phyloP scores from a whole-genome alignment of 2,888 invertebrate species.

The Epirrita christyi region DNA sequence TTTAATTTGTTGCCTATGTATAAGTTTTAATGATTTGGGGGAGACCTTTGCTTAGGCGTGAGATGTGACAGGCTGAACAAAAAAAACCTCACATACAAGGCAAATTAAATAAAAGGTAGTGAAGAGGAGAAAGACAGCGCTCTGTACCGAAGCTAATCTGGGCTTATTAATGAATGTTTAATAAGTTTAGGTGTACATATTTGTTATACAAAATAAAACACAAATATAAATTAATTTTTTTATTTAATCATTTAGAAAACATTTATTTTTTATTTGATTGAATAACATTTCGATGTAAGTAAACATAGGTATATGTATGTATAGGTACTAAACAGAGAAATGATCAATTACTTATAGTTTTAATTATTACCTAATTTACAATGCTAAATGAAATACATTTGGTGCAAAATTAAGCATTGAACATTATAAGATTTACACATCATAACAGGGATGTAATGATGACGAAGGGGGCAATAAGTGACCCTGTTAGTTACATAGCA shows the following conservation, averaged over 20 bases:
- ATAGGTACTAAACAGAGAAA: conserved; percentile 9
- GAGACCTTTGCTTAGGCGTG: no score
- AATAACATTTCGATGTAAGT: conserved; percentile 49
- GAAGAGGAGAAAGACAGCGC: no score
- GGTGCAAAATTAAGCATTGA: conserved; percentile 1
- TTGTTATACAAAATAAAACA: conserved; percentile 36
- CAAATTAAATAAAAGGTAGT: no score
- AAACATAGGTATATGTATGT: conserved; percentile 10
- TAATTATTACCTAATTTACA: background rate
- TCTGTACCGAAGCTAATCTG: no score
- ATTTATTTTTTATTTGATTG: conserved; percentile 35
- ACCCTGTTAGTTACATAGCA: background rate
- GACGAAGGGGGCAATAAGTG: background rate
- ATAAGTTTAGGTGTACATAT: no score
- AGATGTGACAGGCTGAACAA: no score
- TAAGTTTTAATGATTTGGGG: no score
- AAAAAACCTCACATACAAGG: no score
- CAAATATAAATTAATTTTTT: conserved; percentile 36
- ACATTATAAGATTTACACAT: background rate
- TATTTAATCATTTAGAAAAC: conserved; percentile 40
- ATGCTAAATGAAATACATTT: background rate
- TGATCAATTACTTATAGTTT: background rate
- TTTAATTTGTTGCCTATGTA: no score
- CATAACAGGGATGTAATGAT: background rate
- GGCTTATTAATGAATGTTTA: background rate